Evolutionary conservation across 2,888 invertebrate genomes (phyloP).

Genomic region (Phyllotreta striolata): DNA sequence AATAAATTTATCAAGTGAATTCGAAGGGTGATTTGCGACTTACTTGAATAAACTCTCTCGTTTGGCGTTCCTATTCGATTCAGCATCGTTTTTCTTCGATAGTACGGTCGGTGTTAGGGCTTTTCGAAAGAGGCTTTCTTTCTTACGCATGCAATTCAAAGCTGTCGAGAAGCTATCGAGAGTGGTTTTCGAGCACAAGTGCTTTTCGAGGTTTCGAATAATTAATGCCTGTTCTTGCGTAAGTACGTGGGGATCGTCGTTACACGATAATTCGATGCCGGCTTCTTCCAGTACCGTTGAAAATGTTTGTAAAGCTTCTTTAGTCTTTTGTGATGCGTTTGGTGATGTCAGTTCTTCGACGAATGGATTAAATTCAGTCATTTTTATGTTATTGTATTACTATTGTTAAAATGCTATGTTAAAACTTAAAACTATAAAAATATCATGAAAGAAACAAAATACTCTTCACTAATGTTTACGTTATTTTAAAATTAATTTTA

Average conservation of each 20-base stretch:
- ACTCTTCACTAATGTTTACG: too few species aligned
- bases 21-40: slow-evolving; percentile 3
- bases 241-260: slow-evolving; percentile 48
- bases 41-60: slow-evolving; percentile 53
- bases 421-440: too few species aligned
- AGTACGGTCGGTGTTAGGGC: slow-evolving; percentile 56
- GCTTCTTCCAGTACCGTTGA: slow-evolving; percentile 39
- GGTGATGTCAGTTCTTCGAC: too few species aligned
- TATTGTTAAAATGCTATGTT: too few species aligned
- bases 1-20: background rate
- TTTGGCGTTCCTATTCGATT: slow-evolving; percentile 39
- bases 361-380: too few species aligned
- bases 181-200: slow-evolving; percentile 53
- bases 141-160: slow-evolving; percentile 57
- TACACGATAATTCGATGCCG: slow-evolving; percentile 49
- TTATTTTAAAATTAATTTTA: too few species aligned
- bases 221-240: slow-evolving; percentile 56
- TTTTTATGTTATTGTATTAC: too few species aligned
- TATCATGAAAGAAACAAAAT: too few species aligned
- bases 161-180: slow-evolving; percentile 65
- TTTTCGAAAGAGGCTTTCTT: slow-evolving; percentile 54
- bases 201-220: slow-evolving; percentile 53
- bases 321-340: too few species aligned
- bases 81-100: slow-evolving; percentile 44
- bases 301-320: slow-evolving; percentile 10